Conservation (phyloP, 2,888 invertebrate genomes). For the Stegana nigrithorax region DNA sequence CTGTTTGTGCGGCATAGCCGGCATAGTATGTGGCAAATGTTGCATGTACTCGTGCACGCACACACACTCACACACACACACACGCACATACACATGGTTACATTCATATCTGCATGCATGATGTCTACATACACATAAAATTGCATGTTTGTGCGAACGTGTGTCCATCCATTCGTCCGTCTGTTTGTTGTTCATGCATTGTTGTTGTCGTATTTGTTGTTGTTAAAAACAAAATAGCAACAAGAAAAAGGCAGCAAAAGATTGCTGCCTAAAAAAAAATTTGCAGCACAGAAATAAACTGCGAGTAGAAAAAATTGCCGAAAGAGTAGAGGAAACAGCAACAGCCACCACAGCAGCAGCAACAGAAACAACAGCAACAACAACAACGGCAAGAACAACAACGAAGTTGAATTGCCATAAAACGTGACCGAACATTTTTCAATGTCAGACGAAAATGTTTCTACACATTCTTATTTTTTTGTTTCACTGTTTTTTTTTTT, state of each 20-base stretch:
- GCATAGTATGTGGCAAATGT: too few relatives aligned
- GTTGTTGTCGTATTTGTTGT: too few relatives aligned
- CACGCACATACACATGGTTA: too few relatives aligned
- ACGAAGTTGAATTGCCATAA: conserved; percentile 47
- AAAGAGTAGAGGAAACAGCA: conserved; percentile 23
- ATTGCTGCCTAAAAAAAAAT: conserved; percentile 18
- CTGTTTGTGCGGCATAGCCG: too few relatives aligned
- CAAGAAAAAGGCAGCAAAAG: background rate
- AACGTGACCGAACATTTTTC: conserved; percentile 69
- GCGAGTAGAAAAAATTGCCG: background rate
- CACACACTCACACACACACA: too few relatives aligned
- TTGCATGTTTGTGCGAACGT: background rate
- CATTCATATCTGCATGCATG: background rate
- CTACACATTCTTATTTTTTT: conserved; percentile 31
- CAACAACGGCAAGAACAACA: conserved; percentile 27
- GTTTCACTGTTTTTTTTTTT: conserved; percentile 29
- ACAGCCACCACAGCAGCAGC: conserved; percentile 22
- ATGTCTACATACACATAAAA: background rate
- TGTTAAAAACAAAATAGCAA: background rate
- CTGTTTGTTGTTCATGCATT: background rate
- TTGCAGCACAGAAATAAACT: conserved; percentile 28
- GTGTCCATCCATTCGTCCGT: background rate
- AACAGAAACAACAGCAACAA: conserved; percentile 26
- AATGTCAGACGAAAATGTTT: conserved; percentile 67
- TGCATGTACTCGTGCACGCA: background rate